Conservation (phyloP, 1,140 invertebrate genomes). For the Oppia nitens region DNA sequence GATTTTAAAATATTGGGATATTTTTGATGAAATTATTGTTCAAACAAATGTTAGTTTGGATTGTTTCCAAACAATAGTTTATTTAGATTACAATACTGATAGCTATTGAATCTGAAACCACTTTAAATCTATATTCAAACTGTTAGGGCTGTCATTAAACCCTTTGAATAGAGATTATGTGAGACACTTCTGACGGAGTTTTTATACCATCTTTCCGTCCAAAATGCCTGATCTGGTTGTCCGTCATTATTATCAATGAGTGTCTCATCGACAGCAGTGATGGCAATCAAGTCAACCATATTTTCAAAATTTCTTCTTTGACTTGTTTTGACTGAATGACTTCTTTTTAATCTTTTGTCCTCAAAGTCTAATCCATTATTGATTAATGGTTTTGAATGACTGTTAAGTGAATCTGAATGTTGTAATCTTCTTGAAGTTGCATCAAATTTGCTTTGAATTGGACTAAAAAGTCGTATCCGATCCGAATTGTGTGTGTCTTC, state of each 20-base stretch:
- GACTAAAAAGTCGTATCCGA: background rate
- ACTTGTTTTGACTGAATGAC: background rate
- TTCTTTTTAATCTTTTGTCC: constrained; percentile 5
- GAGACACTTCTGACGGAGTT: constrained; percentile 7
- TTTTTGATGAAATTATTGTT: too few species aligned
- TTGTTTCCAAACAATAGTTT: too few species aligned
- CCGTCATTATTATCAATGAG: background rate
- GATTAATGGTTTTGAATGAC: constrained; percentile 3
- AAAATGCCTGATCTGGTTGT: constrained; percentile 11
- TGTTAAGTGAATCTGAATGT: constrained; percentile 2
- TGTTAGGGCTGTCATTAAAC: background rate
- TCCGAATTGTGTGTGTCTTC: background rate
- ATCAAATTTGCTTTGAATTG: background rate
- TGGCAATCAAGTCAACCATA: background rate
- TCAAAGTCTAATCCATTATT: constrained; percentile 3
- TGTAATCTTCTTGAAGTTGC: background rate
- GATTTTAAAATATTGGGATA: too few species aligned
- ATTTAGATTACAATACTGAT: background rate
- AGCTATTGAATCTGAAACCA: background rate
- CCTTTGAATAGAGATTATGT: constrained; percentile 6
- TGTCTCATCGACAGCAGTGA: background rate
- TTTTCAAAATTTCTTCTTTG: background rate
- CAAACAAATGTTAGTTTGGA: too few species aligned
- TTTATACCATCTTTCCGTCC: constrained; percentile 20
- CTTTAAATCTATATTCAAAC: background rate